Percentiles rank a stretch among this genome's conserved stretches.
phyloP scores from a whole-genome alignment of 2,888 invertebrate species.

The Mycogona germanica region DNA sequence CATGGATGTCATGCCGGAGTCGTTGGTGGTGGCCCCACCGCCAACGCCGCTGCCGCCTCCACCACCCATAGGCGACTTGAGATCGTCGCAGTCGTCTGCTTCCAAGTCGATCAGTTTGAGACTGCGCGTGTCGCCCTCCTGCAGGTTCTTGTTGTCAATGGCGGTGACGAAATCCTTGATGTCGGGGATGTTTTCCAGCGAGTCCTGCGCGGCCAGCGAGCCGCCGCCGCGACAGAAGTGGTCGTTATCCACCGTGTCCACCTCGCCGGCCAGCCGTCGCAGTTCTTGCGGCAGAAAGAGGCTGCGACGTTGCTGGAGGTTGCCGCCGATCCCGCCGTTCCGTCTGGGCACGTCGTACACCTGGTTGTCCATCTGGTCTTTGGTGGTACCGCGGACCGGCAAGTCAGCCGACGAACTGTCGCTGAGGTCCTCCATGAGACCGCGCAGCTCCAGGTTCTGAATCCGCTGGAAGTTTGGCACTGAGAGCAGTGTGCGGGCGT shows the following conservation, averaged over 20 bases:
- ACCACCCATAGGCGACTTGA: too few species aligned
- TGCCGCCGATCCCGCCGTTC: background rate
- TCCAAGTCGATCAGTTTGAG: conserved; percentile 14
- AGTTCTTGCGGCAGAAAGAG: background rate
- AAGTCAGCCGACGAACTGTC: conserved; percentile 16
- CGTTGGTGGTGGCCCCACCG: background rate
- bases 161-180: conserved; percentile 10
- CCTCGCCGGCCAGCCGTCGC: too few species aligned
- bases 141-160: background rate
- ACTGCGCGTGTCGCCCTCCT: conserved; percentile 7
- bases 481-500: conserved; percentile 51
- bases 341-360: background rate
- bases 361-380: conserved; percentile 1
- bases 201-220: conserved; percentile 1
- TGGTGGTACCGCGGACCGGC: background rate
- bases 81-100: conserved; percentile 1
- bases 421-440: conserved; percentile 16
- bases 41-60: too few species aligned
- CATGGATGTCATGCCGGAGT: too few species aligned
- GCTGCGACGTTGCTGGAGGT: background rate
- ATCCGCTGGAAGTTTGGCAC: conserved; percentile 50
- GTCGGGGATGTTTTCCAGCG: conserved; percentile 15
- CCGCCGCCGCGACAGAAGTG: background rate
- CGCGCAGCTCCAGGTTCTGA: conserved; percentile 6
- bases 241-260: background rate